Evolutionary conservation across 1,140 invertebrate genomes (phyloP), one percentile per base, ranked within the genome.

Genomic region (Ceratina calcarata): DNA sequence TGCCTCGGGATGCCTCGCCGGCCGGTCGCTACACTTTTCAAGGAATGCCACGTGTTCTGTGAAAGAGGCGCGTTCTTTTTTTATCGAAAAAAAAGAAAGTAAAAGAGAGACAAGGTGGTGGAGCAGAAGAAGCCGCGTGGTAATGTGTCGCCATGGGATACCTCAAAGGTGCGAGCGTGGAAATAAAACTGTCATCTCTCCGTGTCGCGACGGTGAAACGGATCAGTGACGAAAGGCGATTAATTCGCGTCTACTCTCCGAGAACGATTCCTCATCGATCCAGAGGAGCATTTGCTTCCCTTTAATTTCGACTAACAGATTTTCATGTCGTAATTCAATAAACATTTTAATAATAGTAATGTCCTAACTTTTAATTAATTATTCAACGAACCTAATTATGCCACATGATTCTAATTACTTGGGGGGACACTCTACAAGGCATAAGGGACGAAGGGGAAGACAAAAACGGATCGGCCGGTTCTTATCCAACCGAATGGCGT

Each of bases 401-500:
- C 55, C 32, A 22, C 66, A 37, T 27, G 69, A 69, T 60, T 79
- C 70, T 79, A 79, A 79, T 79, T 79, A 74, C 70, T 12, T 4
- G 49, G 61, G 12, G 3, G 32, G 27, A 32, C 27, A 57, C n/a
- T 49, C 18, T 2, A 3, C 4, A 0, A 15, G 15, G 61, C 61
- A 15, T 6, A 3, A n/a, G n/a, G n/a, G 37, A 7, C 13, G 58
- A 32, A 15, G 51, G 20, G 62, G 49, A 53, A 64, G 80, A 57
- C 76, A 61, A 75, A 78, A 69, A 64, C 58, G 85, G 57, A 81
- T 73, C 73, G 66, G 77, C 32, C 51, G 77, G 57, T 86, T 86
- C 84, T 86, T 84, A 86, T 84, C 81, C 85, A 81, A 58, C 73
- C 84, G 85, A 86, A 87, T 87, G 85, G 82, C 45, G 85, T 32